Base-by-base conservation (phyloP, 2,888 invertebrate genomes). In the Xylocampa areola region DNA sequence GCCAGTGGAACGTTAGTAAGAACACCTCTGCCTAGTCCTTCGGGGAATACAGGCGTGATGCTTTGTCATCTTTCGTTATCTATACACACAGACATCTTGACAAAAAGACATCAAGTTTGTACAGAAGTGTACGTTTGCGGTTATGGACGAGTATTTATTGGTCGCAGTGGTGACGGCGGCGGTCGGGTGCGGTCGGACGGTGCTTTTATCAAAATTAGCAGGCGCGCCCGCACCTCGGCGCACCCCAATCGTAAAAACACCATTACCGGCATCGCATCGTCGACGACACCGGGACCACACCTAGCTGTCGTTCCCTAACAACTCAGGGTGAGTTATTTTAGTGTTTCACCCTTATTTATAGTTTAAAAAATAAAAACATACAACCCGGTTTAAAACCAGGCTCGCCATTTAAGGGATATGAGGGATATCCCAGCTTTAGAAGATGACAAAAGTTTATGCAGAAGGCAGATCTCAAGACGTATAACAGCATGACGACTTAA, bases 181-280 rank as follows among this genome's bases (percentile, higher is more conserved):
- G 74, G 69, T 74, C 76, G 87, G 92, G 93, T 77, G 92, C 88
- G 93, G 90, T 88, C 89, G 88, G 84, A 82, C 87, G 89, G 89
- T 82, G 94, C 94, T 94, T 94, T 94, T 93, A 94, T 91, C 92
- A 86, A 93, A 94, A 94, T 94, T 91, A 91, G 91, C 88, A 82
- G 87, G 88, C 89, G 90, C 90, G 89, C 87, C 91, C 88, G 85
- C 81, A 79, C 77, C 71, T 76, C 79, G 86, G 84, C 90, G 88
- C 93, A 88, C 93, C 93, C 90, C 87, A 81, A 84, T 89, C 92
- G 88, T 93, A 93, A 93, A 93, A 91, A 86, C 88, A 89, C 85
- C 87, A 89, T 89, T 91, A 90, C 85, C 83, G 86, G 80, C 82
- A 86, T 85, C 87, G 81, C 85, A 84, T 82, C 86, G 87, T 81